Evolutionary conservation across 2,113 vertebrate genomes (phyloP).

Genomic region (Odocoileus virginianus): DNA sequence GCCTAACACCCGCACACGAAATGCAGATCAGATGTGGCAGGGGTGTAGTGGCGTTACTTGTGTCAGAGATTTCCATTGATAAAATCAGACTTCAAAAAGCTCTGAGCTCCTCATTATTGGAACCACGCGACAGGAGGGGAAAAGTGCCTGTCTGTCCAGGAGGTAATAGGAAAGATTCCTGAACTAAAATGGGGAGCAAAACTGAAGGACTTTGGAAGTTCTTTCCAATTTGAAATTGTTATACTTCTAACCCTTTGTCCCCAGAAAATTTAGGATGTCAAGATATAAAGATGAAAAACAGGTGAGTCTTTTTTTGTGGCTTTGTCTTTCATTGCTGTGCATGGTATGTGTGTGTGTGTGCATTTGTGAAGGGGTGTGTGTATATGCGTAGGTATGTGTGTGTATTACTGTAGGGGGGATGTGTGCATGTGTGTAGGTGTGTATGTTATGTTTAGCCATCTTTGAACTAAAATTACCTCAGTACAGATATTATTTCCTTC

Average conservation of each 20-base stretch:
- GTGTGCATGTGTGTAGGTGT: neutral
- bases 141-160: neutral
- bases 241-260: neutral
- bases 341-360: neutral
- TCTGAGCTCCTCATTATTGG: neutral
- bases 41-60: neutral
- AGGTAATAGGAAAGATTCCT: neutral
- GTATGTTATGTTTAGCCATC: neutral
- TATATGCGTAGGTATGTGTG: neutral
- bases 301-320: constrained; percentile 6
- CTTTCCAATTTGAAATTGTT: neutral
- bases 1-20: neutral
- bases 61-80: constrained; percentile 17
- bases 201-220: neutral
- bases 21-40: neutral
- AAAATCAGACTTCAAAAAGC: constrained; percentile 11
- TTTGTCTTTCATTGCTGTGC: neutral
- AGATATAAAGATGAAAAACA: neutral
- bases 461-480: constrained; percentile 45
- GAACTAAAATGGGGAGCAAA: neutral
- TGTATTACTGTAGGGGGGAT: neutral
- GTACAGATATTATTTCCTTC: constrained; percentile 11
- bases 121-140: neutral
- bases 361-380: neutral
- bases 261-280: neutral